These are phyloP conservation scores for Deilephila elpenor DNA, from an alignment of 2,888 invertebrate genomes.

Conservation along the genomic window DNA sequence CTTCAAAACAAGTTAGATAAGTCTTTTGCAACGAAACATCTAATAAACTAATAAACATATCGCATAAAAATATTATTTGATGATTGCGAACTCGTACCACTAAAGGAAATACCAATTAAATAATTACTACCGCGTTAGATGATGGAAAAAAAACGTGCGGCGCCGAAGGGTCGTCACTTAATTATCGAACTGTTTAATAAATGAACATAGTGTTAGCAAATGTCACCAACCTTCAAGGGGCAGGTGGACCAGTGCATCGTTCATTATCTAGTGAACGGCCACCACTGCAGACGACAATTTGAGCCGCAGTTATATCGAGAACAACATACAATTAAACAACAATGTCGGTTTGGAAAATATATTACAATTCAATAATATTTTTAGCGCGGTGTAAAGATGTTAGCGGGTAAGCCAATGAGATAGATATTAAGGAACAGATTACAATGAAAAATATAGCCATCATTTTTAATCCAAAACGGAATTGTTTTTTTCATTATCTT, in stretches of 20 bases:
- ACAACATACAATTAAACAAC: conserved; percentile 5
- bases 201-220: conserved; percentile 14
- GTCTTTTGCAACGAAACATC: neutral
- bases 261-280: conserved; percentile 23
- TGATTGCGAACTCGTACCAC: neutral
- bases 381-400: neutral
- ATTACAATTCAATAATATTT: neutral
- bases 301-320: conserved; percentile 10
- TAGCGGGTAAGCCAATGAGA: neutral
- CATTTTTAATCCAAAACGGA: no score
- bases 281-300: neutral
- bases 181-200: conserved; percentile 28
- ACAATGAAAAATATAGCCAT: no score
- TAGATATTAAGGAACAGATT: neutral
- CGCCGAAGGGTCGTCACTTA: conserved; percentile 20
- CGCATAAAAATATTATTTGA: neutral
- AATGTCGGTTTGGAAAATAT: neutral
- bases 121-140: conserved; percentile 20
- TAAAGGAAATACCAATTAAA: conserved; percentile 19
- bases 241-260: conserved; percentile 23
- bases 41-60: neutral
- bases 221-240: conserved; percentile 30
- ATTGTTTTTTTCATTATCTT: no score
- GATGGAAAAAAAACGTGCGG: neutral
- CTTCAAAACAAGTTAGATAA: no score